phyloP scores from a whole-genome alignment of 1,140 invertebrate genomes.

The Chelonus insularis region DNA sequence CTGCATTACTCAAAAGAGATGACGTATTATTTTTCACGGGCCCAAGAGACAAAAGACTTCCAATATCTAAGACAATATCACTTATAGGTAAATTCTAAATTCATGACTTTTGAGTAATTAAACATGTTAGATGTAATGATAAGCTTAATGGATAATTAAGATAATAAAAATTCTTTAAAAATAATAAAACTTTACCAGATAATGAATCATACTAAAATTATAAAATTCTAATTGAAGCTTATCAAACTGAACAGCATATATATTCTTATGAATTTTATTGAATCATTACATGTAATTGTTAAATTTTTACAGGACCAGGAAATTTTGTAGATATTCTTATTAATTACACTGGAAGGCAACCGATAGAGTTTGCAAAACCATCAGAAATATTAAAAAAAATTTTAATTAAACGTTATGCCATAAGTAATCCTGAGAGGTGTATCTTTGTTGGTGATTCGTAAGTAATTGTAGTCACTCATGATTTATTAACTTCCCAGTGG shows the following conservation, averaged over 20 bases:
- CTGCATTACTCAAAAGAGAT: conserved; percentile 31
- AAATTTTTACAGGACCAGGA: conserved; percentile 56
- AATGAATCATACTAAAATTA: too few species aligned
- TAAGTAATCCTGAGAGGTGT: conserved; percentile 59
- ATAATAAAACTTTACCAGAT: too few species aligned
- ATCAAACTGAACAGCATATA: too few species aligned
- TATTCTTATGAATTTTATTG: too few species aligned
- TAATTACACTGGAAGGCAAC: conserved; percentile 48
- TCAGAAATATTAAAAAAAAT: conserved; percentile 56
- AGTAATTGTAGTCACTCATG: too few species aligned
- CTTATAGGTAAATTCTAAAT: conserved; percentile 11
- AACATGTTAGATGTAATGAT: too few species aligned
- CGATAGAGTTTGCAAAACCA: conserved; percentile 61
- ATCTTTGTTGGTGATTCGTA: conserved; percentile 68
- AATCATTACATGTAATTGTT: too few species aligned
- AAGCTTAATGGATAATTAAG: too few species aligned
- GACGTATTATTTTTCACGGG: conserved; percentile 40
- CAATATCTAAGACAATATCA: conserved; percentile 19
- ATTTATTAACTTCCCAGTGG: too few species aligned
- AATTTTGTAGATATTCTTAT: conserved; percentile 57
- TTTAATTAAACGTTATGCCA: conserved; percentile 49
- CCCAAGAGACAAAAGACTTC: conserved; percentile 30
- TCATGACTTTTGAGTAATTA: too few species aligned
- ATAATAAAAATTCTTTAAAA: too few species aligned
- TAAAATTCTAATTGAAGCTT: too few species aligned